These are phyloP conservation scores for Dioctria rufipes DNA, from an alignment of 2,888 invertebrate species.

Conservation along the genomic window DNA sequence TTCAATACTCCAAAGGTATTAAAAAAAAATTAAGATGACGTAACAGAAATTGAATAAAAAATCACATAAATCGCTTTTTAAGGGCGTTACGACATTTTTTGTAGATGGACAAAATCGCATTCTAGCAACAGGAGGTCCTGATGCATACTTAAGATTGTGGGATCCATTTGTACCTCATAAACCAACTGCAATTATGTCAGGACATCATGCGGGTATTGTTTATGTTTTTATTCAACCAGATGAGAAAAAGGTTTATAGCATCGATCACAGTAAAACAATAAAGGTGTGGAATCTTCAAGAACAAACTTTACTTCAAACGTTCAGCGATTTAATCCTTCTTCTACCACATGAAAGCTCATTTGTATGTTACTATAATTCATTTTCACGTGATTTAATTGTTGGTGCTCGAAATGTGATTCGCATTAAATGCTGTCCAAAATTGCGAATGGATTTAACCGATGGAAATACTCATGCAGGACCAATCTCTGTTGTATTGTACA, in stretches of 20 bases:
- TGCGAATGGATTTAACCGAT: constrained; percentile 80
- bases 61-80: constrained; percentile 13
- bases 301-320: constrained; percentile 79
- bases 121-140: constrained; percentile 82
- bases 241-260: constrained; percentile 79
- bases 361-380: constrained; percentile 77
- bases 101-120: constrained; percentile 75
- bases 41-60: neutral
- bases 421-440: constrained; percentile 77
- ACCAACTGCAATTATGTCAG: constrained; percentile 76
- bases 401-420: constrained; percentile 78
- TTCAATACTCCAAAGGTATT: constrained; percentile 51
- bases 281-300: constrained; percentile 84
- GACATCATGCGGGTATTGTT: constrained; percentile 81
- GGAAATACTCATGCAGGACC: constrained; percentile 81
- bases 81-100: constrained; percentile 78
- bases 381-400: constrained; percentile 78
- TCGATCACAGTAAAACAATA: constrained; percentile 80
- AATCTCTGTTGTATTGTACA: constrained; percentile 82
- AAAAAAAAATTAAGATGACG: neutral
- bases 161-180: constrained; percentile 83
- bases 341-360: constrained; percentile 77
- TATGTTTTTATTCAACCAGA: constrained; percentile 78
- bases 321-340: constrained; percentile 76
- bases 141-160: constrained; percentile 84